Percentiles rank a stretch among this genome's conserved stretches.
Evolutionary conservation across 2,888 invertebrate genomes (phyloP).

Genomic region (Ormyrus rosae): DNA sequence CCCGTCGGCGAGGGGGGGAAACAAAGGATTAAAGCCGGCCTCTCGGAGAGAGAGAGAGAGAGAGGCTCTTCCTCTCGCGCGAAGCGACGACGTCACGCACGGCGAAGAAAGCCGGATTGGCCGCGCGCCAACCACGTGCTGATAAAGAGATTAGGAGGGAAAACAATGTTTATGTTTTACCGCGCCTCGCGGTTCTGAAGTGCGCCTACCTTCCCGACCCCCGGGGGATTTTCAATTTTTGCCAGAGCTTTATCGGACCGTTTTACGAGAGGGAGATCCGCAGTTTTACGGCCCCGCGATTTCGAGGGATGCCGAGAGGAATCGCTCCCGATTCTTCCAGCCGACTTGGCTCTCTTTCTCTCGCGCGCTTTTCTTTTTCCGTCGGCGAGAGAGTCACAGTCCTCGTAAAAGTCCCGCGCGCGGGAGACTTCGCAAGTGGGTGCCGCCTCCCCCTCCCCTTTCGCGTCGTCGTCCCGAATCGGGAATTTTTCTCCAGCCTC

Average conservation of each 20-base stretch:
- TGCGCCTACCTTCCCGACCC: not conserved
- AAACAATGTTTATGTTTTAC: constrained; percentile 68
- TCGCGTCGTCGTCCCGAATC: not conserved
- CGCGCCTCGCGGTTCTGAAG: not conserved
- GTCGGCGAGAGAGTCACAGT: not conserved
- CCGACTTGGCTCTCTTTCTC: not conserved
- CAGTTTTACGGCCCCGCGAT: not conserved
- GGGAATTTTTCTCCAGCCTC: not conserved
- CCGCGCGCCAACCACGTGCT: constrained; percentile 67
- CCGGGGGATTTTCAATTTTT: not conserved
- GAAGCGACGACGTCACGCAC: not conserved
- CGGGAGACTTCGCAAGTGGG: no score
- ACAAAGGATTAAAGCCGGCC: not conserved
- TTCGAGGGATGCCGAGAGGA: not conserved
- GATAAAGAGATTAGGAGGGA: constrained; percentile 72
- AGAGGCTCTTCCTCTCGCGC: not conserved
- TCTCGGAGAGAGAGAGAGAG: not conserved
- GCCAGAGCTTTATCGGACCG: not conserved
- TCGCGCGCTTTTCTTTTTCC: not conserved
- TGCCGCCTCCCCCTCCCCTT: not conserved
- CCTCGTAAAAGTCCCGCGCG: not conserved
- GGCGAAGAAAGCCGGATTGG: constrained; percentile 63
- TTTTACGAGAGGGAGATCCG: not conserved
- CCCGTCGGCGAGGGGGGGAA: not conserved
- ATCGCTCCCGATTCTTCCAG: not conserved